These are phyloP conservation scores for Stenodera caucasica DNA, from an alignment of 2,888 invertebrate genomes.

Conservation along the genomic window DNA sequence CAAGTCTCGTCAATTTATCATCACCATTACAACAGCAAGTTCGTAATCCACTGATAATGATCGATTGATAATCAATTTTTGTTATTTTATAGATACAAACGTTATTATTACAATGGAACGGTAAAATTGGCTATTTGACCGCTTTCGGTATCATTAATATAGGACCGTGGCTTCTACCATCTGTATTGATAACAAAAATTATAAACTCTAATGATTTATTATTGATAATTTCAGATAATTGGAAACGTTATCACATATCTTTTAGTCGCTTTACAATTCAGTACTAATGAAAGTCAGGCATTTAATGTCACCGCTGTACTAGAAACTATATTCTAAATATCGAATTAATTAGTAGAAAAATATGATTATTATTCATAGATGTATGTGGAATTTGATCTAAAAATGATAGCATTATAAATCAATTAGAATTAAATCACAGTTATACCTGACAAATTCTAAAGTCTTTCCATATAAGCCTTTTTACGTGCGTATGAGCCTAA, in stretches of 20 bases:
- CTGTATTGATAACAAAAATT: neutral
- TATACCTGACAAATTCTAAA: conserved; percentile 9
- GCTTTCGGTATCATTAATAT: conserved; percentile 5
- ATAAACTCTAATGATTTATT: neutral
- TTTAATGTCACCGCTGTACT: neutral
- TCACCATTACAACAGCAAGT: conserved; percentile 11
- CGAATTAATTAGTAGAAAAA: neutral
- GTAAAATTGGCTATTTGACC: conserved; percentile 9
- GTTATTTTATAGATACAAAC: conserved; percentile 4
- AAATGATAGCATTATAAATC: neutral
- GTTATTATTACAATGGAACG: conserved; percentile 11
- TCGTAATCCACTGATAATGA: neutral
- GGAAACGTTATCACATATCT: conserved; percentile 13
- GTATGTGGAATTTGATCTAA: neutral
- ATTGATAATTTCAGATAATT: conserved; percentile 3
- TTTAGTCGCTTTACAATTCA: conserved; percentile 8
- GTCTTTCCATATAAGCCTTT: conserved; percentile 54
- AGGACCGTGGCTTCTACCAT: conserved; percentile 8
- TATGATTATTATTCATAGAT: neutral
- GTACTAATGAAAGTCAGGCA: neutral
- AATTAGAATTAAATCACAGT: neutral
- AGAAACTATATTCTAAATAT: neutral
- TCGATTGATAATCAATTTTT: neutral
- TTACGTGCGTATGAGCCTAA: conserved; percentile 70
- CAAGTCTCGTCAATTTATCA: conserved; percentile 6